phyloP scores from a whole-genome alignment of 1,140 invertebrate species.

The Drosophila quadrilineata region DNA sequence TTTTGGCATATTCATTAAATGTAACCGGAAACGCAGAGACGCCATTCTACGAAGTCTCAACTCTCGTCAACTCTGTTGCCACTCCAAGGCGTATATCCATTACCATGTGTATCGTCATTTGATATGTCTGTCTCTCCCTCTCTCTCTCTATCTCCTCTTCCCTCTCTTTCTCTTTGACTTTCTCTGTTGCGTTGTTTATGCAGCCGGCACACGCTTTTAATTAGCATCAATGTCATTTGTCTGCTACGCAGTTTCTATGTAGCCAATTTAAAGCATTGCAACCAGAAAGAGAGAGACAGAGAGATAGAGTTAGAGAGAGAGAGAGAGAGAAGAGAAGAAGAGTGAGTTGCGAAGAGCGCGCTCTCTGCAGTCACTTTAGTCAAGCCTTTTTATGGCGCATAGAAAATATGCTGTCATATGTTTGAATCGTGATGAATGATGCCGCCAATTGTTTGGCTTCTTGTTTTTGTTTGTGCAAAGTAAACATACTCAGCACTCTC shows the following conservation, averaged over 20 bases:
- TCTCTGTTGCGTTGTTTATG: constrained; percentile 12
- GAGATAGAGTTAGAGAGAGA: background rate
- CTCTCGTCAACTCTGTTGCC: constrained; percentile 29
- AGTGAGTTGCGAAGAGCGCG: too few relatives aligned
- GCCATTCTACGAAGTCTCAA: background rate
- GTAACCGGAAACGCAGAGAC: constrained; percentile 25
- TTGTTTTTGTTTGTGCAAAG: constrained; percentile 49
- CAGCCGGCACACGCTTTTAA: constrained; percentile 55
- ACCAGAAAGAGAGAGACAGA: background rate
- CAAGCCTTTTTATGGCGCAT: constrained; percentile 33
- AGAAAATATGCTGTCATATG: constrained; percentile 72
- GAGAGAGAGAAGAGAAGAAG: background rate
- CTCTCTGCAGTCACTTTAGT: too few relatives aligned
- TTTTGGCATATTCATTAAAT: constrained; percentile 47
- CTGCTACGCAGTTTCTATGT: constrained; percentile 35
- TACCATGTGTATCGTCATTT: constrained; percentile 20
- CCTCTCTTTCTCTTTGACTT: constrained; percentile 2
- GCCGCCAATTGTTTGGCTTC: constrained; percentile 55
- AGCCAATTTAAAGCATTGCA: constrained; percentile 48
- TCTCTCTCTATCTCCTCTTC: background rate
- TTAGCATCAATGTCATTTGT: constrained; percentile 69
- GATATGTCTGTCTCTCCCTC: background rate
- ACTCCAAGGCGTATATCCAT: constrained; percentile 38
- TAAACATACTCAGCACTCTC: too few relatives aligned
- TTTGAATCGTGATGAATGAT: constrained; percentile 64